Evolutionary conservation across 2,113 vertebrate genomes (phyloP), one percentile per base, ranked within the genome.

Genomic region (Camelus bactrianus): DNA sequence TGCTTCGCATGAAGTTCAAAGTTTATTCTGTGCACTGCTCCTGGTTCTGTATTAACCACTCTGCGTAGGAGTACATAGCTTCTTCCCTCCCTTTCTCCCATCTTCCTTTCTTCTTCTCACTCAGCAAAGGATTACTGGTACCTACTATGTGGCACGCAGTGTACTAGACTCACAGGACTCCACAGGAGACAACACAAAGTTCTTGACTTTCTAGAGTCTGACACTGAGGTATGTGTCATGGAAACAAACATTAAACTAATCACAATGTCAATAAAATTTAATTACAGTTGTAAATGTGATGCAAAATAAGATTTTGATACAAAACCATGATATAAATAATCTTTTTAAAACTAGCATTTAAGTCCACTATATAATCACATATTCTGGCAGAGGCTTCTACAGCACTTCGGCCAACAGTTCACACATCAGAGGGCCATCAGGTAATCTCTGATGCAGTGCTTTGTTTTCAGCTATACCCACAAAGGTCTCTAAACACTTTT

Each of bases 181-280:
- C 28, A 50, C 9, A 24, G 8, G 76, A 82, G 81, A 64, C 13
- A 85, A 76, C n/a, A 79, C 2, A 92, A 2, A 46, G 8, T 46
- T 77, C 22, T 38, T 96, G 16, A 80, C 70, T 77, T 70, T 92
- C 28, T 77, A 91, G 28, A 56, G 30, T 58, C 67, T 91, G 73
- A 60, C 48, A 64, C 24, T 52, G 73, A 96, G 48, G 50, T 70
- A 89, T 20, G 50, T 70, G 30, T 93, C 20, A 87, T 62, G 38
- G 62, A 96, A 89, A 86, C 28, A 92, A 73, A 92, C n/a, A 65
- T 60, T 22, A 88, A 90, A 62, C 7, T 86, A 35, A 75, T 72
- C 20, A 83, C n/a, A 80, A 64, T 62, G 17, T 11, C 88, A 89
- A 56, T 77, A 65, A 77, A 82, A 76, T 81, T 50, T 65, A 65